These are phyloP conservation scores for Metallyticus violacea DNA, from an alignment of 2,888 invertebrate genomes.

Conservation along the genomic window DNA sequence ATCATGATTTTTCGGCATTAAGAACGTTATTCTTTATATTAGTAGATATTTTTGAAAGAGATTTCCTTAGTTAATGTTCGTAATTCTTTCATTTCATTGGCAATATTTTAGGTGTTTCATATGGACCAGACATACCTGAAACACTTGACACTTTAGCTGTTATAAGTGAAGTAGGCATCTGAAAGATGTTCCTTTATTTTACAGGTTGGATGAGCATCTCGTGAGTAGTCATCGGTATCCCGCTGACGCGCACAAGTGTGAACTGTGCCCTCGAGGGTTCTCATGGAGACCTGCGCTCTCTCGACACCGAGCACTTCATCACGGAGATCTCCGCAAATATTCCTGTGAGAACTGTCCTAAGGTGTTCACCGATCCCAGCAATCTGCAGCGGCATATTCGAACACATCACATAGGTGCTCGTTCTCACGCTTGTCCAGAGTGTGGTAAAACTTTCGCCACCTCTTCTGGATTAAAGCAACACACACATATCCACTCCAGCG, in stretches of 20 bases:
- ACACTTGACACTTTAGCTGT: too few relatives aligned
- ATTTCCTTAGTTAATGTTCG: too few relatives aligned
- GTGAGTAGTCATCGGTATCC: constrained; percentile 75
- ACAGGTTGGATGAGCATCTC: constrained; percentile 80
- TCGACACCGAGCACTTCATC: constrained; percentile 76
- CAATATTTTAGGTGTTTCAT: too few relatives aligned
- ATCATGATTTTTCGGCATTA: too few relatives aligned
- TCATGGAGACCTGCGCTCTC: constrained; percentile 77
- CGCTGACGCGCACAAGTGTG: constrained; percentile 76
- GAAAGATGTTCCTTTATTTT: too few relatives aligned
- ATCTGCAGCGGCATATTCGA: constrained; percentile 94
- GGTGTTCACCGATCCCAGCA: constrained; percentile 94
- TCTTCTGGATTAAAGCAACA: constrained; percentile 98
- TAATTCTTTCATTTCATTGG: too few relatives aligned
- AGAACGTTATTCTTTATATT: too few relatives aligned
- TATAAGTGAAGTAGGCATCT: too few relatives aligned
- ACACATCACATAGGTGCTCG: constrained; percentile 93
- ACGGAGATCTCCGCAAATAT: constrained; percentile 75
- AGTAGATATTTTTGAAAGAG: too few relatives aligned
- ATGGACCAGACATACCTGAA: too few relatives aligned
- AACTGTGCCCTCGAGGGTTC: constrained; percentile 79
- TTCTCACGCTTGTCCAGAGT: constrained; percentile 95
- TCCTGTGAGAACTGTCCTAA: constrained; percentile 91
- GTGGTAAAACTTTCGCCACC: constrained; percentile 97
- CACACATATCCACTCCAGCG: constrained; percentile 97